Evolutionary conservation across 1,140 invertebrate genomes (phyloP).

Genomic region (Pissodes strobi): DNA sequence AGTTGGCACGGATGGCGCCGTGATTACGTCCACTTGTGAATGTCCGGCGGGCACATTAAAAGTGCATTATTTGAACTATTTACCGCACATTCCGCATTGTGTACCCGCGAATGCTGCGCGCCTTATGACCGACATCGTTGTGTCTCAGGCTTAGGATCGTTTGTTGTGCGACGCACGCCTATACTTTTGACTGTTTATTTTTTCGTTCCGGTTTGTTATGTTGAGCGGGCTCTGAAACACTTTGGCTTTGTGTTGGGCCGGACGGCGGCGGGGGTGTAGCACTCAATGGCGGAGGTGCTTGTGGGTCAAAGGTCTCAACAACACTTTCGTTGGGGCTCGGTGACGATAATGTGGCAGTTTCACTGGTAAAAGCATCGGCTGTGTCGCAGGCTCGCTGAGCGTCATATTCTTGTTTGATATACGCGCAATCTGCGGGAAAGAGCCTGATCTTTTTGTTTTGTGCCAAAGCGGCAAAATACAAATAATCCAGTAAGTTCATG

Average conservation of each 20-base stretch:
- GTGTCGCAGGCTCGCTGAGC: not conserved
- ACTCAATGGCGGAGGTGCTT: not conserved
- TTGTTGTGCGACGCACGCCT: no score
- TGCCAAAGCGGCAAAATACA: not conserved
- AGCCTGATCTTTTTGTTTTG: not conserved
- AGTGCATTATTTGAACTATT: not conserved
- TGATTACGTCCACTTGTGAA: not conserved
- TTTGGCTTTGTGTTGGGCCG: not conserved
- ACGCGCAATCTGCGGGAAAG: not conserved
- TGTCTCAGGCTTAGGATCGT: no score
- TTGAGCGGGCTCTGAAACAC: no score
- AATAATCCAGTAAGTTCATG: not conserved
- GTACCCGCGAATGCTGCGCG: no score
- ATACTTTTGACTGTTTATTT: no score
- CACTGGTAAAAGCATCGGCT: not conserved
- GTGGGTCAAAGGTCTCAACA: not conserved
- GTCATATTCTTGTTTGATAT: not conserved
- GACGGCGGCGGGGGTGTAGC: not conserved
- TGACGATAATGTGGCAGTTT: not conserved
- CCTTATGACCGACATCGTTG: no score
- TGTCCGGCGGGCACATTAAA: not conserved
- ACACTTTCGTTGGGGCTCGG: not conserved
- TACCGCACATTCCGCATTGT: not conserved
- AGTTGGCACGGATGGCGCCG: not conserved
- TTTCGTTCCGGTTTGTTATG: no score